Evolutionary conservation across 2,888 invertebrate species (phyloP), one percentile per base, ranked within the genome.

Genomic region (Hydrotaea diabolus): DNA sequence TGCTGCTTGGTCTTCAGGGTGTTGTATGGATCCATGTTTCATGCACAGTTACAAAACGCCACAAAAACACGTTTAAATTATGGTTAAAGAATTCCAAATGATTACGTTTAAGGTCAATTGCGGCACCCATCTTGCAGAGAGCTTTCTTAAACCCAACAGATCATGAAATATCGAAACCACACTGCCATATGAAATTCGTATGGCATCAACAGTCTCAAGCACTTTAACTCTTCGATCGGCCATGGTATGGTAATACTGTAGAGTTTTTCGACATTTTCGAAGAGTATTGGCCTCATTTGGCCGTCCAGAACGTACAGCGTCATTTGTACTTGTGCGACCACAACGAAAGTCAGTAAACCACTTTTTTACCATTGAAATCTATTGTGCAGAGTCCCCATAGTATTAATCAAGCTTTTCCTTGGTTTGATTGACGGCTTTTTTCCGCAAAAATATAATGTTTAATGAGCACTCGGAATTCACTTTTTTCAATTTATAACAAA

Each of bases 251-350:
- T n/a, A 31, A 31, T 31, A 2, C 7, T 7, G 31, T 2, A 4
- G 31, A 31, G 2, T 31, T 31, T 31, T 31, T 31, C 31, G 7
- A 31, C 31, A 31, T 31, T 31, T 31, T 31, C 31, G 31, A 7
- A n/a, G 31, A 4, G 31, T 31, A 31, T 31, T 31, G 31, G 7
- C 7, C 31, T 4, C 31, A 31, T 4, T 31, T 31, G 31, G 31
- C 36, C 36, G 31, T 64, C 36, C 64, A 64, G 36, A n/a, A 46
- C 46, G 11, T 15, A n/a, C 64, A 64, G 64, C 36, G 64, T 64
- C 64, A 36, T 36, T 64, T 36, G 64, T 64, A 15, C n/a, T 64
- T 64, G 36, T 64, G 64, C 46, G 46, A 46, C 46, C 46, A 46
- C 46, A 46, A 46, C 46, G 46, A 46, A 46, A 46, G 46, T 46